phyloP scores from a whole-genome alignment of 2,113 vertebrate genomes.

The Haemorhous mexicanus region DNA sequence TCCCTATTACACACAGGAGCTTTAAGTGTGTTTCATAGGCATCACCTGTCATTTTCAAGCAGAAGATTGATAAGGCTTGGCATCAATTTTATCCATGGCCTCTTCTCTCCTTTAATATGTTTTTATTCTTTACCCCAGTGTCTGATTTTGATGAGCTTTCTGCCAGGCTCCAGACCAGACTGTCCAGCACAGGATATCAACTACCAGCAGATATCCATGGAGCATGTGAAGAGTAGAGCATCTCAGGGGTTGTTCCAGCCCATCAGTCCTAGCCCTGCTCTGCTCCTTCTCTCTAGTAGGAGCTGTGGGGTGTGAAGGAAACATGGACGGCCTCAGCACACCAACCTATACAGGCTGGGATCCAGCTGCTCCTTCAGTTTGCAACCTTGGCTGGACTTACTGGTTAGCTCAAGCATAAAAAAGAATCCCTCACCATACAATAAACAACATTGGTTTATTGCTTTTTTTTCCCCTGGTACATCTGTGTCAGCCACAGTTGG shows the following conservation, averaged over 20 bases:
- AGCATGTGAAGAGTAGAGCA: not conserved
- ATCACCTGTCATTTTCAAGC: not conserved
- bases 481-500: not conserved
- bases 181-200: fast-evolving
- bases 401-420: not conserved
- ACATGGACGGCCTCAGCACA: not conserved
- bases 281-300: not conserved
- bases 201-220: not conserved
- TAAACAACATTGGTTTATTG: not conserved
- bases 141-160: not conserved
- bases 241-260: not conserved
- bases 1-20: not conserved
- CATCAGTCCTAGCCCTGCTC: not conserved
- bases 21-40: not conserved
- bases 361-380: not conserved
- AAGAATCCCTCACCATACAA: not conserved
- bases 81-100: not conserved
- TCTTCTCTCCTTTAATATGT: not conserved
- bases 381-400: not conserved
- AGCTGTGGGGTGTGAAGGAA: not conserved
- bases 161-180: not conserved
- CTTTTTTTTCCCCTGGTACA: not conserved
- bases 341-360: not conserved
- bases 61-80: not conserved
- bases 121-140: not conserved